phyloP scores from a whole-genome alignment of 1,140 invertebrate species.

The Cryptotermes secundus region DNA sequence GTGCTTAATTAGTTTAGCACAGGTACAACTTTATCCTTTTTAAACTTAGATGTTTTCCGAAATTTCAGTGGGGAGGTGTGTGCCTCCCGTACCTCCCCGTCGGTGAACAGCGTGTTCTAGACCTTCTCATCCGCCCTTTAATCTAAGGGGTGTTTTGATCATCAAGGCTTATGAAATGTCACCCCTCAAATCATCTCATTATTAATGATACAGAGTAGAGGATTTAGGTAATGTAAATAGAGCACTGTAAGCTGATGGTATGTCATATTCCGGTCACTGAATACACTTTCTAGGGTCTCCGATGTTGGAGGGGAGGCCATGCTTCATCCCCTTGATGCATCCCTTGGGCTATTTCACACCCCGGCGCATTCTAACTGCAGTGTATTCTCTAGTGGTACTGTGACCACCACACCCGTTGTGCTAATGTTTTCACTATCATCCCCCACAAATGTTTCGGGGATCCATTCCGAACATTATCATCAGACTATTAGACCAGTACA shows the following conservation, averaged over 20 bases:
- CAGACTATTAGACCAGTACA: not conserved
- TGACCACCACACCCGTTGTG: not conserved
- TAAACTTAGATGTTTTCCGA: no score
- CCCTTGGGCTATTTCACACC: constrained; percentile 9
- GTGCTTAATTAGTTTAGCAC: no score
- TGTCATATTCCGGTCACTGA: not conserved
- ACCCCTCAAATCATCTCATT: not conserved
- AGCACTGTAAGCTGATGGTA: not conserved
- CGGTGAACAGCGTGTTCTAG: no score
- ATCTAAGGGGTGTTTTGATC: not conserved
- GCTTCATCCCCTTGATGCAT: constrained; percentile 14
- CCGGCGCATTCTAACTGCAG: not conserved
- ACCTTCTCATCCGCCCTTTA: not conserved
- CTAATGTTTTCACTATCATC: not conserved
- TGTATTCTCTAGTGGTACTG: not conserved
- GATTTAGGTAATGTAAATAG: not conserved
- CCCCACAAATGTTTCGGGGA: not conserved
- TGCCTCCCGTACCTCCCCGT: no score
- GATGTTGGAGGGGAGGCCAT: not conserved
- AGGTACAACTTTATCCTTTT: no score
- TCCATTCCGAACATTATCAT: not conserved
- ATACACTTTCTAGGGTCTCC: constrained; percentile 7
- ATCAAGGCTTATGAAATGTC: not conserved
- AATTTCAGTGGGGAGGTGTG: no score
- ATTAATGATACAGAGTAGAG: not conserved